phyloP scores from a whole-genome alignment of 2,113 vertebrate genomes.

The Takifugu flavidus region DNA sequence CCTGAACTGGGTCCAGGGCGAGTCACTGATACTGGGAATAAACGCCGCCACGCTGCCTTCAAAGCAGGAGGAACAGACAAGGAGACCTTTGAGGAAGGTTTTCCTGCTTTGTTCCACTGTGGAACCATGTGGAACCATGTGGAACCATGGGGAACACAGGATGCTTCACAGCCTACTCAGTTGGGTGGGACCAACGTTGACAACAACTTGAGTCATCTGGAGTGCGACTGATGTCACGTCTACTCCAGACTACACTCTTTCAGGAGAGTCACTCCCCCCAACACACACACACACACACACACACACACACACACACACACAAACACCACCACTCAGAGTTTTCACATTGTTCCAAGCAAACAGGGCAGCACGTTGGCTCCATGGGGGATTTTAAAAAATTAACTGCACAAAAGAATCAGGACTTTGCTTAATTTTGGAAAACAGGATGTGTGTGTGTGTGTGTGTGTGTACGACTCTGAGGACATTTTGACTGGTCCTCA shows the following conservation, averaged over 20 bases:
- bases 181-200: background rate
- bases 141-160: too few relatives aligned
- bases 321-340: conserved; percentile 34
- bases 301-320: too few relatives aligned
- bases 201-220: conserved; percentile 5
- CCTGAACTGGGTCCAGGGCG: conserved; percentile 11
- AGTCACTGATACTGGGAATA: conserved; percentile 36
- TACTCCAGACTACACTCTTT: conserved; percentile 36
- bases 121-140: background rate
- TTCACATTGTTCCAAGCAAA: conserved; percentile 19
- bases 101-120: background rate
- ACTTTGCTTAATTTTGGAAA: conserved; percentile 42
- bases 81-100: conserved; percentile 25
- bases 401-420: conserved; percentile 36
- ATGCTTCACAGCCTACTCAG: background rate
- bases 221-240: conserved; percentile 51
- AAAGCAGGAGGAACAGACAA: conserved; percentile 30
- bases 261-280: conserved; percentile 18
- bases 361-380: background rate
- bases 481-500: background rate
- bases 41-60: conserved; percentile 5
- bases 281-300: too few relatives aligned
- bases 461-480: background rate
- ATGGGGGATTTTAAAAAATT: conserved; percentile 19
- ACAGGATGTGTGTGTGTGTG: conserved; percentile 28